Evolutionary conservation across 2,888 invertebrate species (phyloP).

Genomic region (Stomorhina lunata): DNA sequence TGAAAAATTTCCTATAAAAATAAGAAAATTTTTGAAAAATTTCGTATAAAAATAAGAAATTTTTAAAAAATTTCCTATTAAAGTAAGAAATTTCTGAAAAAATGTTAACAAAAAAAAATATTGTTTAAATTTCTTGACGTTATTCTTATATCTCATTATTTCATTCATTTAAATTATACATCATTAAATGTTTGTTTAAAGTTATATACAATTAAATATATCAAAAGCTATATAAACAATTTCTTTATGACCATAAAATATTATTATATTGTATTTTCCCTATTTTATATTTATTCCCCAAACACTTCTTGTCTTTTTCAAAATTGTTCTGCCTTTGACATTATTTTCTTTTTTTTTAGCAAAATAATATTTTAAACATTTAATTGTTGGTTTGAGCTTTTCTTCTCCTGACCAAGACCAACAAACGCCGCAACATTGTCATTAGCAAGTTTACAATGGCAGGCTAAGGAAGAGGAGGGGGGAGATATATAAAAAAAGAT

Average conservation of each 20-base stretch:
- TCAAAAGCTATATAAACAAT: not conserved
- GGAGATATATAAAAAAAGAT: not conserved
- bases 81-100: no score
- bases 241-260: not conserved
- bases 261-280: not conserved
- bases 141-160: no score
- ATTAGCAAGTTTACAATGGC: conserved; percentile 10
- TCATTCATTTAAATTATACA: no score
- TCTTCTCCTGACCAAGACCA: no score
- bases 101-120: no score
- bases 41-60: no score
- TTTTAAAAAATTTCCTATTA: no score
- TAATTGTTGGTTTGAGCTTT: conserved; percentile 14
- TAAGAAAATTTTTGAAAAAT: no score
- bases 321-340: not conserved
- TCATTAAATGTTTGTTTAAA: no score
- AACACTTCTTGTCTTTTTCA: not conserved
- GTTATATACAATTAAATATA: no score
- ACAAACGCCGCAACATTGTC: conserved; percentile 1
- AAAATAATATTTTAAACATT: conserved; percentile 19
- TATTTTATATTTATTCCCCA: not conserved
- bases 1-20: no score
- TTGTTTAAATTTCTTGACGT: no score
- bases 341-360: not conserved
- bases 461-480: not conserved